A percentile compares a stretch with the other conserved stretches of the same genome.
Evolutionary conservation across 2,113 vertebrate genomes (phyloP).

Genomic region (Tyto alba): DNA sequence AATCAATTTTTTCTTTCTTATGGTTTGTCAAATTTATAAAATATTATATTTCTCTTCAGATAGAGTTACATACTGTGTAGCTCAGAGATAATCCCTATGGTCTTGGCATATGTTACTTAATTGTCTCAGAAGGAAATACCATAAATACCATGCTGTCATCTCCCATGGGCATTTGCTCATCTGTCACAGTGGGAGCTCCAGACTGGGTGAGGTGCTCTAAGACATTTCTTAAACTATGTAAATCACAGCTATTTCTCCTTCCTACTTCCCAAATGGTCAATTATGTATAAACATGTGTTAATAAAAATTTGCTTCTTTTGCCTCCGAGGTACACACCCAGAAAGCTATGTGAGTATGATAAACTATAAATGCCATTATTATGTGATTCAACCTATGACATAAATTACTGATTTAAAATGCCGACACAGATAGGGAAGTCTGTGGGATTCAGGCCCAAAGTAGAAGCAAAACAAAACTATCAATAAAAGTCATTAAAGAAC

Average conservation of each 20-base stretch:
- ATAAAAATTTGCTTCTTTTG: slow-evolving; percentile 77
- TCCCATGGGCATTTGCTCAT: slow-evolving; percentile 83
- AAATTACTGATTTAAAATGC: slow-evolving; percentile 72
- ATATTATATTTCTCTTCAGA: slow-evolving; percentile 81
- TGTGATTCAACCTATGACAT: slow-evolving; percentile 67
- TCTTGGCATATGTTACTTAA: slow-evolving; percentile 88
- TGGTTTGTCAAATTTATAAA: slow-evolving; percentile 81
- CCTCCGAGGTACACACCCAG: slow-evolving; percentile 76
- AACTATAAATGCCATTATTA: slow-evolving; percentile 66
- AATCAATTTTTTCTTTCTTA: slow-evolving; percentile 70
- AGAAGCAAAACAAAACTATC: slow-evolving; percentile 4
- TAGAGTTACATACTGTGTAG: slow-evolving; percentile 78
- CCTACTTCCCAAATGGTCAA: slow-evolving; percentile 77
- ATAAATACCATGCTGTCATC: slow-evolving; percentile 85
- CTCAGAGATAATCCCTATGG: slow-evolving; percentile 84
- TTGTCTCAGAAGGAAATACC: slow-evolving; percentile 84
- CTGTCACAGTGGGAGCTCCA: slow-evolving; percentile 81
- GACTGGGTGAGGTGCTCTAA: slow-evolving; percentile 83
- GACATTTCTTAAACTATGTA: slow-evolving; percentile 80
- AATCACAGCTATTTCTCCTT: slow-evolving; percentile 78
- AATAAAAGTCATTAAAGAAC: neutral
- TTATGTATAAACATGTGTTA: slow-evolving; percentile 80
- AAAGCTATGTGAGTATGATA: slow-evolving; percentile 69
- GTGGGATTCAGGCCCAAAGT: neutral
- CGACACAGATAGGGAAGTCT: neutral